A percentile compares a stretch with the other conserved stretches of the same genome.
Conservation (phyloP, 2,888 invertebrate species). For the Nezara viridula region DNA sequence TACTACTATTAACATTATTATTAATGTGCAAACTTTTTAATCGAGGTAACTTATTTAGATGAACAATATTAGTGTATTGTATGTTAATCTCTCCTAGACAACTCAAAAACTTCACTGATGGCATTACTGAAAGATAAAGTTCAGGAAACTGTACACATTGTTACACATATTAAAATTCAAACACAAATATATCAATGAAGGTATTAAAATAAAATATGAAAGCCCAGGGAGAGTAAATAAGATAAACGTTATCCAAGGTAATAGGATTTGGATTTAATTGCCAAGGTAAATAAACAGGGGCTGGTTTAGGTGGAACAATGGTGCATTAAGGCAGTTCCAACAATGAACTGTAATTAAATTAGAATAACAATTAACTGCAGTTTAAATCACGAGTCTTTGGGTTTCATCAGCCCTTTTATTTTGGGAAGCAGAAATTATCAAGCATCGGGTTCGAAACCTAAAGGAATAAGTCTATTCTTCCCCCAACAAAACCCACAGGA, state of each 20-base stretch:
- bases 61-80: no score
- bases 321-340: slow-evolving; percentile 9
- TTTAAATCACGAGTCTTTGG: background rate
- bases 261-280: slow-evolving; percentile 7
- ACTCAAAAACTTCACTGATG: no score
- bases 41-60: no score
- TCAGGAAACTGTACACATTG: no score
- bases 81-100: no score
- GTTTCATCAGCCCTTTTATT: background rate
- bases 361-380: slow-evolving; percentile 30
- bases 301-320: background rate
- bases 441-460: background rate
- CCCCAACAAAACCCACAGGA: background rate
- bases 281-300: background rate
- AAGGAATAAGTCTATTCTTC: background rate
- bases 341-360: slow-evolving; percentile 23
- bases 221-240: background rate
- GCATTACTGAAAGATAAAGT: no score
- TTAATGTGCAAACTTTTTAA: no score
- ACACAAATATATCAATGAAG: no score
- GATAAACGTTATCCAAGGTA: background rate
- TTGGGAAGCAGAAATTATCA: background rate
- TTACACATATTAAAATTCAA: no score
- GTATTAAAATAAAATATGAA: background rate
- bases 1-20: no score